Conservation (phyloP, 2,797 vertebrate genomes). For the Enteromius paludinosus region DNA sequence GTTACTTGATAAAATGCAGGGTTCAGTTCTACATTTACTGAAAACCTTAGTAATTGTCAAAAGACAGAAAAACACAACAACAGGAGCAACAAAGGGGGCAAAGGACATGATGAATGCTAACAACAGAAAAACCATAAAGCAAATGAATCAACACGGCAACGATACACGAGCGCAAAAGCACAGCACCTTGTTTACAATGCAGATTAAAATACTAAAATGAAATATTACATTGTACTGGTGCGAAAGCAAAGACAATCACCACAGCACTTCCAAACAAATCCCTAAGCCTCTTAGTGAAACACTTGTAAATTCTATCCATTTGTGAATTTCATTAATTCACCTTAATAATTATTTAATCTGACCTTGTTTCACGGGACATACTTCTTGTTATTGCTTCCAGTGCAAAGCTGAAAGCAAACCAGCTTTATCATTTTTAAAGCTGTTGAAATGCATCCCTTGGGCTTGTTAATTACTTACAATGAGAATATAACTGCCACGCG, state of each 20-base stretch:
- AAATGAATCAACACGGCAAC: conserved; percentile 29
- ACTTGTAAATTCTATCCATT: conserved; percentile 16
- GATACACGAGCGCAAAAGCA: conserved; percentile 3
- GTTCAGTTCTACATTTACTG: not conserved
- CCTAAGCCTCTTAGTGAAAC: not conserved
- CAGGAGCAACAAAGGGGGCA: conserved; percentile 26
- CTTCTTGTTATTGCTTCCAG: not conserved
- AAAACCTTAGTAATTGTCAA: not conserved
- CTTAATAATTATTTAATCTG: conserved; percentile 1
- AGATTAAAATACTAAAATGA: not conserved
- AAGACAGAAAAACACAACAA: conserved; percentile 35
- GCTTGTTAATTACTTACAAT: conserved; percentile 32
- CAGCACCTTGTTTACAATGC: not conserved
- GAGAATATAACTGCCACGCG: conserved; percentile 6
- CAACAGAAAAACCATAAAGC: conserved; percentile 7
- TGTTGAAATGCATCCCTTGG: not conserved
- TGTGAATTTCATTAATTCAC: conserved; percentile 3
- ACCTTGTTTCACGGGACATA: not conserved
- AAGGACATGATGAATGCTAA: conserved; percentile 25
- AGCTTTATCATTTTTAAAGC: conserved; percentile 21
- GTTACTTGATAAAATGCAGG: conserved; percentile 20
- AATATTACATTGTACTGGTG: not conserved
- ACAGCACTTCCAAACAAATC: conserved; percentile 10
- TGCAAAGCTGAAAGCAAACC: not conserved
- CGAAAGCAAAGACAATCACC: conserved; percentile 32